Base-by-base conservation (phyloP, 2,797 vertebrate genomes). In the Glossophaga mutica region DNA sequence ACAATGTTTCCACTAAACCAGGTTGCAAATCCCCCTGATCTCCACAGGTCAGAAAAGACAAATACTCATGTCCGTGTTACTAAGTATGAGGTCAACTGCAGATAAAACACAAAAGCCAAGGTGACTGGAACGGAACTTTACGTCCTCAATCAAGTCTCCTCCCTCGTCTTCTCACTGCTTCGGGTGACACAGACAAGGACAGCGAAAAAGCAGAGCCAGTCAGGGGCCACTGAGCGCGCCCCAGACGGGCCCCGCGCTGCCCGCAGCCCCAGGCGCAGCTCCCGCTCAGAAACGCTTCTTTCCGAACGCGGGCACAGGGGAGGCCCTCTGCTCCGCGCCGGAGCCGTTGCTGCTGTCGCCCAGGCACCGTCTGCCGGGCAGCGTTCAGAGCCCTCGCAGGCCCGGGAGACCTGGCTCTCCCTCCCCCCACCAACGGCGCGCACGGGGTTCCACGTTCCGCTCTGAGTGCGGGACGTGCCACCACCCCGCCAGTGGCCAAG, bases 1-100 rank as follows among this genome's bases (percentile, higher is more conserved):
- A 91, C 48, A 93, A 57, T 87, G 37, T 32, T 92, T 90, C 59
- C 19, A 85, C 48, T 96, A 86, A 87, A 67, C 9, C 44, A 78
- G 19, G 39, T 62, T 83, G 86, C 21, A 87, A 62, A 15, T 71
- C 42, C 81, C 76, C 79, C 50, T 83, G 22, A 65, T 55, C n/a
- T 62, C 57, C 6, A 42, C 4, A 62, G 32, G 34, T 90, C 55
- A 78, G 16, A 82, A 85, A 16, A 87, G 21, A 70, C 32, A 89
- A 76, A 79, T 21, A 79, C 10, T 71, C 71, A 50, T 0, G 42
- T 55, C 29, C 9, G 76, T 62, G 77, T 87, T 73, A 67, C 16
- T 82, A 74, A 55, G 78, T 59, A 73, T 34, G 65, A 92, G 46
- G 44, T 6, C 3, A 94, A 67, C 9, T 76, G 44, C 7, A 57